A percentile compares a stretch with the other conserved stretches of the same genome.
phyloP scores from a whole-genome alignment of 2,888 invertebrate genomes.

The Clostera curtula region DNA sequence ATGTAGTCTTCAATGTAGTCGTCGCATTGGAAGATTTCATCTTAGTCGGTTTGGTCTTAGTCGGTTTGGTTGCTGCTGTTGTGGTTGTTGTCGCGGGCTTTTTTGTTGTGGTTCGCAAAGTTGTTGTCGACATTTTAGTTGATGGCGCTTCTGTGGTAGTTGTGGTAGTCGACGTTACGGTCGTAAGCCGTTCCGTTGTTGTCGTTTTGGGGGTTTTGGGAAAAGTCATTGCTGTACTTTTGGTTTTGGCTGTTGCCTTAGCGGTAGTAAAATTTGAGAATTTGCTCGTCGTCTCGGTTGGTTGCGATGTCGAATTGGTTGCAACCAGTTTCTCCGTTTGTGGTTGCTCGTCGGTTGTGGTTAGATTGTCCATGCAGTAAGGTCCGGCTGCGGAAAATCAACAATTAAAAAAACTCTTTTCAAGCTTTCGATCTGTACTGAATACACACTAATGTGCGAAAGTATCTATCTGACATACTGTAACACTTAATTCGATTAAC shows the following conservation, averaged over 20 bases:
- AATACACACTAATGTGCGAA: too few relatives aligned
- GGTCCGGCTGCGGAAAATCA: too few relatives aligned
- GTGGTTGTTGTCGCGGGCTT: conserved; percentile 12
- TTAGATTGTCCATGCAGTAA: too few relatives aligned
- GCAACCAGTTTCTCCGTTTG: conserved; percentile 40
- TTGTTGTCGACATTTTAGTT: conserved; percentile 8
- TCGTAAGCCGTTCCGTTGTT: conserved; percentile 14
- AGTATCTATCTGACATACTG: too few relatives aligned
- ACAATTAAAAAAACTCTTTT: too few relatives aligned
- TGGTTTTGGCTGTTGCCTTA: conserved; percentile 11
- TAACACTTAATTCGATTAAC: too few relatives aligned
- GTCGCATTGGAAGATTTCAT: neutral
- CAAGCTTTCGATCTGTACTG: too few relatives aligned
- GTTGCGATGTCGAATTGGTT: conserved; percentile 4
- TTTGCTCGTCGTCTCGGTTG: conserved; percentile 12
- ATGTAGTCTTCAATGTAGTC: neutral
- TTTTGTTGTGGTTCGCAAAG: conserved; percentile 15
- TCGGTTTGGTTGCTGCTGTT: neutral
- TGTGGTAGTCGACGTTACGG: conserved; percentile 15
- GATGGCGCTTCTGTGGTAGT: conserved; percentile 14
- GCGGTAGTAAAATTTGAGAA: conserved; percentile 14
- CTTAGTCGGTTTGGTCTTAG: neutral
- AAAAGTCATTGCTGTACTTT: conserved; percentile 9
- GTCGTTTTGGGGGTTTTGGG: conserved; percentile 10
- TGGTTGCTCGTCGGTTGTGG: conserved; percentile 16